These are phyloP conservation scores for Sinella curviseta DNA, from an alignment of 1,140 invertebrate genomes.

Conservation along the genomic window DNA sequence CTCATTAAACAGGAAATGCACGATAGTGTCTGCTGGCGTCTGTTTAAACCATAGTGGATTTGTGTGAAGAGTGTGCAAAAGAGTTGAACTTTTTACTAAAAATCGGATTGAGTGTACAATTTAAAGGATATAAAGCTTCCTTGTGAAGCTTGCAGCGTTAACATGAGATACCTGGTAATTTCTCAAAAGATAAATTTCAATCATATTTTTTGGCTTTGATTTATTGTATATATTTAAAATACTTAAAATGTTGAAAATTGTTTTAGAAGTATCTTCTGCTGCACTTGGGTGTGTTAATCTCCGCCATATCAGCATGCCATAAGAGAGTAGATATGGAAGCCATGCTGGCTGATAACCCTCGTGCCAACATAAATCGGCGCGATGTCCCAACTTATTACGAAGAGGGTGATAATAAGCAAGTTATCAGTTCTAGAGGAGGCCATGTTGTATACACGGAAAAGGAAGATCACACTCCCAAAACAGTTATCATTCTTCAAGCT, in stretches of 20 bases:
- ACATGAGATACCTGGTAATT: not conserved
- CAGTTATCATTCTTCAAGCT: slow-evolving; percentile 1
- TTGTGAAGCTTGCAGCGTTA: not conserved
- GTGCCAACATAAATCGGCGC: not conserved
- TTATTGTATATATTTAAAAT: not conserved
- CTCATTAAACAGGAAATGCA: not conserved
- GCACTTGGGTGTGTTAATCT: not conserved
- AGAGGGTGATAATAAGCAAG: not conserved
- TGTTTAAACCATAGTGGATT: not conserved
- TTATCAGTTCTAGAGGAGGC: not conserved
- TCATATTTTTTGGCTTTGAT: not conserved
- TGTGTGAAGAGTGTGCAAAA: not conserved
- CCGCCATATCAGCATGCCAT: not conserved
- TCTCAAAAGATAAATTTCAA: no score
- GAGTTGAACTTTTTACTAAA: not conserved
- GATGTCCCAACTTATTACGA: not conserved
- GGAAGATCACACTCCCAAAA: not conserved
- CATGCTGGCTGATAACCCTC: slow-evolving; percentile 14
- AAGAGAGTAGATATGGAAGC: not conserved
- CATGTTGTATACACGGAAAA: not conserved
- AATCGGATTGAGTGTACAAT: not conserved
- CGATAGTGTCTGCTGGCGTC: not conserved
- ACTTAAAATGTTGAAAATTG: not conserved
- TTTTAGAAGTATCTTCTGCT: not conserved
- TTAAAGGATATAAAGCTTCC: not conserved